Percentiles rank a stretch among this genome's conserved stretches.
These are phyloP conservation scores for Calliopum simillimum DNA, from an alignment of 2,888 invertebrate genomes.

Conservation along the genomic window DNA sequence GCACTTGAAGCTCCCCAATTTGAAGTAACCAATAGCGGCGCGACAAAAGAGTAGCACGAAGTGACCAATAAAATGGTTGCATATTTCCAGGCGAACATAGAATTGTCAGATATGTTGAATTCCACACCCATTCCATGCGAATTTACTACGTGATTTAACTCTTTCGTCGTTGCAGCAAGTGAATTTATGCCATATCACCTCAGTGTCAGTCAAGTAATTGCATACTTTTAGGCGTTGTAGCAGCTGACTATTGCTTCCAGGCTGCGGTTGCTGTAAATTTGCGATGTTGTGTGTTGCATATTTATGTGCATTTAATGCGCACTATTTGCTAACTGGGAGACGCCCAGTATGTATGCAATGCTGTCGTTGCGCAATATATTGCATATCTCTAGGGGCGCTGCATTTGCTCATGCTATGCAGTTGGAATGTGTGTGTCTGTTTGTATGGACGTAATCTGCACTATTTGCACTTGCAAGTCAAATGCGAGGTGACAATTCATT, in stretches of 20 bases:
- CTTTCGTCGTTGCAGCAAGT: not conserved
- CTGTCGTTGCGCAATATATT: conserved; percentile 36
- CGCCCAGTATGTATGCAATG: conserved; percentile 59
- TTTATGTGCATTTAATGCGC: conserved; percentile 33
- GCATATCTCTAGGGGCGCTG: conserved; percentile 57
- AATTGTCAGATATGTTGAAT: no score
- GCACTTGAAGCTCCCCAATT: conserved; percentile 55
- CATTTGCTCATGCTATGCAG: not conserved
- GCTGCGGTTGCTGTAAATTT: conserved; percentile 14
- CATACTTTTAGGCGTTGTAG: conserved; percentile 27
- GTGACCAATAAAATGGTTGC: conserved; percentile 42
- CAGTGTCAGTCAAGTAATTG: not conserved
- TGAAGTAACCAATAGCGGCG: conserved; percentile 54
- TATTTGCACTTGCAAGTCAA: conserved; percentile 54
- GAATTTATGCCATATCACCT: no score
- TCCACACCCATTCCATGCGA: no score
- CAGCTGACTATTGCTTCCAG: not conserved
- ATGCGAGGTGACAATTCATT: conserved; percentile 57
- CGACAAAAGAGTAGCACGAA: conserved; percentile 29
- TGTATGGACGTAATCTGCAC: conserved; percentile 38
- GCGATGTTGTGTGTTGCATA: conserved; percentile 18
- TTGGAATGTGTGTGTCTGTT: not conserved
- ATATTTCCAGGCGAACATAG: conserved; percentile 47
- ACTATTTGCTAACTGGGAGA: conserved; percentile 57
- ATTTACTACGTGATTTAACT: no score